phyloP scores from a whole-genome alignment of 2,888 invertebrate genomes.

The Macrophya alboannulata region DNA sequence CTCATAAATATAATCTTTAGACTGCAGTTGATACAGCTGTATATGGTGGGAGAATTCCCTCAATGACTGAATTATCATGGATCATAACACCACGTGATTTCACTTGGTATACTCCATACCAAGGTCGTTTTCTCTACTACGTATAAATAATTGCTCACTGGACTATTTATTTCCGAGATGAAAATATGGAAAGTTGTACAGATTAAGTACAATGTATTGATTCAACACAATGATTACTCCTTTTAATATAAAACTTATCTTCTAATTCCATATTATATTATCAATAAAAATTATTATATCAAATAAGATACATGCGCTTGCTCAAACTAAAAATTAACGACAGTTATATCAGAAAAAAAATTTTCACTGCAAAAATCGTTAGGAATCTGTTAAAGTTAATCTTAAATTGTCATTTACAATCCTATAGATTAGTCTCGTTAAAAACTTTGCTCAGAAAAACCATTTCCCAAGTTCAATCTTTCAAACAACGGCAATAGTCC shows the following conservation, averaged over 20 bases:
- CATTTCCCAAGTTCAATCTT: not conserved
- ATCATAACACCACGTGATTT: not conserved
- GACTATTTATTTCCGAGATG: not conserved
- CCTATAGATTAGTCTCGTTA: not conserved
- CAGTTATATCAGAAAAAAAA: not conserved
- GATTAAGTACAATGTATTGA: not conserved
- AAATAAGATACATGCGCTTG: not conserved
- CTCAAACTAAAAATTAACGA: not conserved
- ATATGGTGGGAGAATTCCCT: not conserved
- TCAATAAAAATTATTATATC: not conserved
- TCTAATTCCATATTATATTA: not conserved
- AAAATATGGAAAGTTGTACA: not conserved
- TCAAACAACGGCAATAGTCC: conserved; percentile 57
- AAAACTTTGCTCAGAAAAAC: not conserved
- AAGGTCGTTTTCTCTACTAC: not conserved
- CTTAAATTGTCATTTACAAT: conserved; percentile 16
- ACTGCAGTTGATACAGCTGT: not conserved
- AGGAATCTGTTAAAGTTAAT: not conserved
- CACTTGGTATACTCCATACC: not conserved
- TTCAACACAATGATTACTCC: not conserved
- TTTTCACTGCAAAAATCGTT: conserved; percentile 6
- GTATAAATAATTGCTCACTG: not conserved
- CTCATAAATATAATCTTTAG: not conserved
- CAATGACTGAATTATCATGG: not conserved
- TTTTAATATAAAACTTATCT: not conserved